Evolutionary conservation across 2,888 invertebrate genomes (phyloP).

Genomic region (Lepidochitona cinerea): DNA sequence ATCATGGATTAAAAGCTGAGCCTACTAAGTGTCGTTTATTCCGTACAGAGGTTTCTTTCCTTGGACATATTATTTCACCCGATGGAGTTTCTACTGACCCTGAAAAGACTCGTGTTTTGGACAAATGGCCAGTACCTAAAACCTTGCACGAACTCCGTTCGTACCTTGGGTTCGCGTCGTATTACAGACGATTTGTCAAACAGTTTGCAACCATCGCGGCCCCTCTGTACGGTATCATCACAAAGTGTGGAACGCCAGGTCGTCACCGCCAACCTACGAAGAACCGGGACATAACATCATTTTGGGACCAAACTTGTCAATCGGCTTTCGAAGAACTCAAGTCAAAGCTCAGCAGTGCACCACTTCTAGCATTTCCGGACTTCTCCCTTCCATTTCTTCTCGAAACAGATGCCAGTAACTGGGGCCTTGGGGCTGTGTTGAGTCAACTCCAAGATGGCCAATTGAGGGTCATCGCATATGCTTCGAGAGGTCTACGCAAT

Average conservation of each 20-base stretch:
- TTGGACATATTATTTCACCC: background rate
- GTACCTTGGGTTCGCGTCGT: background rate
- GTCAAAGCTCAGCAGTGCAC: constrained; percentile 19
- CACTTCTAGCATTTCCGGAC: constrained; percentile 27
- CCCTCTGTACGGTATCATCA: background rate
- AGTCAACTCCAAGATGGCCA: constrained; percentile 20
- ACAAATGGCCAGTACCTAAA: background rate
- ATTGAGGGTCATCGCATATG: constrained; percentile 28
- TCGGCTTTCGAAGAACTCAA: constrained; percentile 25
- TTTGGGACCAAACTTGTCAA: constrained; percentile 23
- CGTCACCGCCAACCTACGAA: background rate
- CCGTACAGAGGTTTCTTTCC: background rate
- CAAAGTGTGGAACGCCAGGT: background rate
- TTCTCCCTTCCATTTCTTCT: constrained; percentile 15
- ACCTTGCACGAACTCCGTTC: background rate
- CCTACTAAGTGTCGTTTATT: background rate
- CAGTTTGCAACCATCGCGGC: background rate
- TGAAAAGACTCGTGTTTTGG: background rate
- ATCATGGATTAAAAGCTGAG: background rate
- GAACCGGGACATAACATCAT: background rate
- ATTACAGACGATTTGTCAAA: background rate
- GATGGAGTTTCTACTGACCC: background rate
- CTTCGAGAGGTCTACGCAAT: constrained; percentile 15
- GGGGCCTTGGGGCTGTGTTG: constrained; percentile 26
- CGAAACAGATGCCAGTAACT: constrained; percentile 18